Evolutionary conservation across 2,113 vertebrate species (phyloP).

Genomic region (Malaclemys terrapin): DNA sequence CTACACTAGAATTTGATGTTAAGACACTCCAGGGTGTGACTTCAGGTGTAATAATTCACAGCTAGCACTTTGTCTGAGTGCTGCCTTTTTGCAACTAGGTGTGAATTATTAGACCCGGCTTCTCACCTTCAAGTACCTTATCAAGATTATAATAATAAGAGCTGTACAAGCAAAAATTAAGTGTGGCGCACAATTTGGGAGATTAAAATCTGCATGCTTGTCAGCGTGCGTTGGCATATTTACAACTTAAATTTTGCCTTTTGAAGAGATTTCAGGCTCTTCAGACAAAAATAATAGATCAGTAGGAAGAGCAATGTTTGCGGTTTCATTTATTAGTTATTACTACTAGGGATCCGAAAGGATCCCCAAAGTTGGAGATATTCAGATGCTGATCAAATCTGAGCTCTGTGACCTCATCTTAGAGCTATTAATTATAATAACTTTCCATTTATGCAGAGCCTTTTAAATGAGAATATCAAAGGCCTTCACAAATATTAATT

Average conservation of each 20-base stretch:
- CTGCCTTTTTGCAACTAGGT: not conserved
- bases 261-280: conserved; percentile 21
- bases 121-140: conserved; percentile 19
- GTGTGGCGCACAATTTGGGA: not conserved
- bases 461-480: conserved; percentile 20
- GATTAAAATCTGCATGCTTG: conserved; percentile 29
- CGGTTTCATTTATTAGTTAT: conserved; percentile 32
- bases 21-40: not conserved
- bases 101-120: conserved; percentile 3
- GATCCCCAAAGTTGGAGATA: not conserved
- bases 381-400: conserved; percentile 23
- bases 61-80: not conserved
- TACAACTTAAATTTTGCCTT: conserved; percentile 41
- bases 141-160: not conserved
- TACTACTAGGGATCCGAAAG: not conserved
- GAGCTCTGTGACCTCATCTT: conserved; percentile 46
- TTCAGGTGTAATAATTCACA: conserved; percentile 17
- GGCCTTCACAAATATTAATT: conserved; percentile 23
- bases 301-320: conserved; percentile 56
- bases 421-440: not conserved
- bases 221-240: not conserved
- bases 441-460: conserved; percentile 6
- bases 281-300: conserved; percentile 5
- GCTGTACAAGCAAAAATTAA: conserved; percentile 7
- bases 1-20: not conserved